A percentile compares a stretch with the other conserved stretches of the same genome.
phyloP scores from a whole-genome alignment of 2,113 vertebrate genomes.

The Aramus guarauna region DNA sequence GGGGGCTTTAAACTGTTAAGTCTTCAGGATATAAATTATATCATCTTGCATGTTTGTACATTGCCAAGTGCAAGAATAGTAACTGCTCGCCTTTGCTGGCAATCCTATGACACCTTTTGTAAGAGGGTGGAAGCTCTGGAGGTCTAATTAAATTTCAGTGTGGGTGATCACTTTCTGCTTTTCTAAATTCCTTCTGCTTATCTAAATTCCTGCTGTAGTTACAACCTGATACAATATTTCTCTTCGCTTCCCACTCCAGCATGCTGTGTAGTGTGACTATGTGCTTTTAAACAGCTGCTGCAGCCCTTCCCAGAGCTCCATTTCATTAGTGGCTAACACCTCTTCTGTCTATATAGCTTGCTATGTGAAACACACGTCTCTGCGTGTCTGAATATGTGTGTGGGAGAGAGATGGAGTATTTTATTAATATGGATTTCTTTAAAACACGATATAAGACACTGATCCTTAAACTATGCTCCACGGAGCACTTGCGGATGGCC shows the following conservation, averaged over 20 bases:
- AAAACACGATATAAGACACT: not conserved
- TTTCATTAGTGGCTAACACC: not conserved
- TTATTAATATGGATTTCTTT: not conserved
- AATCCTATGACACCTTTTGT: slow-evolving; percentile 4
- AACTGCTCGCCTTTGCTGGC: not conserved
- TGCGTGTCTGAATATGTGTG: not conserved
- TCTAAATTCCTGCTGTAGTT: slow-evolving; percentile 52
- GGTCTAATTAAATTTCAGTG: slow-evolving; percentile 52
- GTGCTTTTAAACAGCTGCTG: not conserved
- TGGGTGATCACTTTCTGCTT: slow-evolving; percentile 66
- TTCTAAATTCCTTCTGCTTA: slow-evolving; percentile 57
- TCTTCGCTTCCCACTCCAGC: slow-evolving; percentile 47
- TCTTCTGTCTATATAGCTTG: not conserved
- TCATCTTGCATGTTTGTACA: slow-evolving; percentile 17
- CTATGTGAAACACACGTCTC: not conserved
- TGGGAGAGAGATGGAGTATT: not conserved
- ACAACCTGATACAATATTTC: slow-evolving; percentile 59
- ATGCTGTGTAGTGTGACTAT: slow-evolving; percentile 39
- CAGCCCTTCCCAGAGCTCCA: not conserved
- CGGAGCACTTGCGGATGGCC: slow-evolving; percentile 1
- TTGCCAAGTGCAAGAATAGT: not conserved
- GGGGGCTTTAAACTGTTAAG: slow-evolving; percentile 9
- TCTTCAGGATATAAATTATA: slow-evolving; percentile 33
- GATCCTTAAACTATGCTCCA: not conserved
- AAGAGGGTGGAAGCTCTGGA: slow-evolving; percentile 16